Conservation (phyloP, 2,113 vertebrate genomes). For the Myiozetetes cayanensis region DNA sequence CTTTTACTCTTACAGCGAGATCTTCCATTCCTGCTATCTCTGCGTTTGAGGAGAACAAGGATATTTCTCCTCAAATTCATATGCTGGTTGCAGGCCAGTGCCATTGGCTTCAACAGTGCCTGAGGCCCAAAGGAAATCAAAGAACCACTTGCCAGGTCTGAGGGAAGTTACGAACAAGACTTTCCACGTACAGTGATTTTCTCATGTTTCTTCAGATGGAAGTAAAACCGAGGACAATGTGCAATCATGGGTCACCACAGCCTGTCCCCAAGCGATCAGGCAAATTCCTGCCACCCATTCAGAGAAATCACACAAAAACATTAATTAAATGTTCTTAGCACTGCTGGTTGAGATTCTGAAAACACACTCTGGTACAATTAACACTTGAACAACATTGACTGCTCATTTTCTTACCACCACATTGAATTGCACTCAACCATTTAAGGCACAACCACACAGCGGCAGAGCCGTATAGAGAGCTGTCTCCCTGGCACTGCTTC, state of each 20-base stretch:
- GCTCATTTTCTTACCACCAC: not conserved
- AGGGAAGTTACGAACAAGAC: not conserved
- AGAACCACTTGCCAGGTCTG: not conserved
- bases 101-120: not conserved
- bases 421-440: not conserved
- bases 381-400: not conserved
- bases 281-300: not conserved
- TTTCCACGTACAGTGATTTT: not conserved
- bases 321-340: not conserved
- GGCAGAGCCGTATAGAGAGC: not conserved
- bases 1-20: not conserved
- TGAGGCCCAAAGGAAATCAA: not conserved
- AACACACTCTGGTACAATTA: not conserved
- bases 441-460: not conserved
- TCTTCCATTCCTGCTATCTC: not conserved
- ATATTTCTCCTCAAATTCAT: not conserved
- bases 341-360: not conserved
- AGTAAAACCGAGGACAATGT: not conserved
- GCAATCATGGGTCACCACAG: not conserved
- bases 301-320: not conserved
- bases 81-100: rapidly evolving
- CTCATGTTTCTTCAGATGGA: not conserved
- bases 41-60: not conserved
- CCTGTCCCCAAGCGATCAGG: not conserved
- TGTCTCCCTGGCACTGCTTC: not conserved